Evolutionary conservation across 2,797 vertebrate genomes (phyloP).

Genomic region (Onychomys leucogaster): DNA sequence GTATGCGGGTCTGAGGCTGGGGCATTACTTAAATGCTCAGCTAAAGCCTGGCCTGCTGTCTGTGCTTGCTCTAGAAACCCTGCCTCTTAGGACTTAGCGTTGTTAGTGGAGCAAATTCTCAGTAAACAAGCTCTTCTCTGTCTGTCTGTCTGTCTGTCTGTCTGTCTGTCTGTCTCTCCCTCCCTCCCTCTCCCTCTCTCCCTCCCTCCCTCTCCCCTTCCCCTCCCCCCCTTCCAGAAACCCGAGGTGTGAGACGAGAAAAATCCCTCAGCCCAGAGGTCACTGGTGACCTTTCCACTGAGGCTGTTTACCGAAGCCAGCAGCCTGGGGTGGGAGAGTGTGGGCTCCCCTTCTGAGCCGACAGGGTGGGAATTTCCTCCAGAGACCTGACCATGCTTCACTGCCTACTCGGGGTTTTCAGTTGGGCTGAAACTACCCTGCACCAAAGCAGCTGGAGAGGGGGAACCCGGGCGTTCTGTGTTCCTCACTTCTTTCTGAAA

Average conservation of each 20-base stretch:
- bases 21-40: not conserved
- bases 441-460: slow-evolving; percentile 78
- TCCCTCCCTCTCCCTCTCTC: no score
- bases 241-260: slow-evolving; percentile 47
- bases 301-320: slow-evolving; percentile 58
- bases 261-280: slow-evolving; percentile 64
- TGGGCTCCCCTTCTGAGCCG: slow-evolving; percentile 55
- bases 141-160: no score
- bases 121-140: not conserved
- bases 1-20: not conserved
- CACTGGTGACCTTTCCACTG: slow-evolving; percentile 66
- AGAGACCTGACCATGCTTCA: not conserved
- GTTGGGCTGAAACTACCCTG: slow-evolving; percentile 69
- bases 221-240: slow-evolving; percentile 61
- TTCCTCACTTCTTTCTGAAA: slow-evolving; percentile 44
- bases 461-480: slow-evolving; percentile 76
- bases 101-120: not conserved
- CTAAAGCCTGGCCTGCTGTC: not conserved
- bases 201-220: no score
- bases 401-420: slow-evolving; percentile 83
- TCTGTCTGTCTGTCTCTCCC: no score
- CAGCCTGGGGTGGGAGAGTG: not conserved
- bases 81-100: not conserved
- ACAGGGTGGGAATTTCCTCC: slow-evolving; percentile 72
- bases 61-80: not conserved